These are phyloP conservation scores for Diabrotica undecimpunctata DNA, from an alignment of 1,140 invertebrate species.

Conservation along the genomic window DNA sequence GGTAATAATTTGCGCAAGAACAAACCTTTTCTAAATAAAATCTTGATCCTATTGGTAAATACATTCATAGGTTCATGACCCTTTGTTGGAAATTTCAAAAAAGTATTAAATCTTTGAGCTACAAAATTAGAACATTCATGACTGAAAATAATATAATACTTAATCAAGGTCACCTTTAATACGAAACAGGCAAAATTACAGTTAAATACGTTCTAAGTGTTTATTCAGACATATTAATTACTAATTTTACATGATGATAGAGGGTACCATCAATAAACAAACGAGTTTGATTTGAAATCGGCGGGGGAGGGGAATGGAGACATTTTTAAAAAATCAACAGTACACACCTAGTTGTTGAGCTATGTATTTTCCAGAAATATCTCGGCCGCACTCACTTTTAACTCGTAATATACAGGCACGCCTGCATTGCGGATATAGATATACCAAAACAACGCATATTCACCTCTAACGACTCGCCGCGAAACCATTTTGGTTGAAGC, in stretches of 20 bases:
- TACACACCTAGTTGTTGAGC: constrained; percentile 35
- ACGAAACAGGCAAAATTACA: constrained; percentile 12
- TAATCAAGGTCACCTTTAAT: constrained; percentile 36
- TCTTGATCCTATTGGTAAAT: background rate
- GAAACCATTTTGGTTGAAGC: constrained; percentile 46
- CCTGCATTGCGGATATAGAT: constrained; percentile 48
- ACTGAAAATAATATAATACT: constrained; percentile 16
- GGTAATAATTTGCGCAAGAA: too few species aligned
- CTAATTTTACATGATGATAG: constrained; percentile 18
- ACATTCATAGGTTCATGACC: constrained; percentile 16
- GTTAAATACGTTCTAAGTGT: constrained; percentile 7
- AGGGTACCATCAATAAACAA: constrained; percentile 36
- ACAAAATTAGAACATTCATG: constrained; percentile 20
- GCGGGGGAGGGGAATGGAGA: constrained; percentile 37
- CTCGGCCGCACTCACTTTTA: constrained; percentile 40
- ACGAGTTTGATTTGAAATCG: constrained; percentile 32
- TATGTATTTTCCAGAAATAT: constrained; percentile 41
- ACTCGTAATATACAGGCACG: constrained; percentile 43
- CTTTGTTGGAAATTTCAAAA: constrained; percentile 10
- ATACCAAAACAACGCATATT: constrained; percentile 47
- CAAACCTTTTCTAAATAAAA: background rate
- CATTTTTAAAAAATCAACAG: constrained; percentile 20
- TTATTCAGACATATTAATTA: constrained; percentile 23
- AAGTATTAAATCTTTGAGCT: constrained; percentile 11
- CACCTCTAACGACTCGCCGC: constrained; percentile 45